Base-by-base conservation (phyloP, 2,113 vertebrate genomes). In the Cercopithecus mona region DNA sequence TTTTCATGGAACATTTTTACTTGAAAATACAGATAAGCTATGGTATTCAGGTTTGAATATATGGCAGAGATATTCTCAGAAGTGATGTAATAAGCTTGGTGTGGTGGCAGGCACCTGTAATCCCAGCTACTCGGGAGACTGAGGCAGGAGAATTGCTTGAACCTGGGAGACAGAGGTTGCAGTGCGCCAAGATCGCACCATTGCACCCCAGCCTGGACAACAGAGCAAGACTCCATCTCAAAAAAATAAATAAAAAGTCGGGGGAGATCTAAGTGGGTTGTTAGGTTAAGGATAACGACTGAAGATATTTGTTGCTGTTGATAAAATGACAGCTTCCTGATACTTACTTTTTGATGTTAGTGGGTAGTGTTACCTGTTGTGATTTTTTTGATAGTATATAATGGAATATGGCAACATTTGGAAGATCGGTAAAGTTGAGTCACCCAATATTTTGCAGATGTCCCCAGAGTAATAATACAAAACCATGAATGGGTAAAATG, bases 401-500 rank as follows among this genome's bases (percentile, higher is more conserved):
- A 55, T 87, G 66, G n/a, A 90, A 75, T 90, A 45, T 45, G 61
- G 18, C 76, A 85, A 66, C 32, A 75, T 52, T 80, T 61, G 55
- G 45, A 70, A 87, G 20, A 75, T 57, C 45, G n/a, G 16, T 11
- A 30, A 93, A 72, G 8, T 57, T 10, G 48, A 43, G 9, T 59
- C 61, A 90, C 84, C 16, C 50, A 73, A 8, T 85, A 70, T 95
- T 95, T 96, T 81, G 55, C 55, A 68, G 68, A 61, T 87, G 59
- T 40, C 75, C n/a, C 82, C 0, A 75, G 30, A 30, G 30, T 72
- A 48, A 52, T 23, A 52, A 14, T 78, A 95, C 59, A 48, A 64
- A 91, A 78, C 64, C n/a, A 23, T 59, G 45, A 40, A 68, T 93
- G 1, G n/a, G 61, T 80, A 72, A 90, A 86, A 85, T 45, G 48